Percentiles rank a stretch among this genome's conserved stretches.
Conservation (phyloP, 2,888 invertebrate species). For the Peribatodes rhomboidaria region DNA sequence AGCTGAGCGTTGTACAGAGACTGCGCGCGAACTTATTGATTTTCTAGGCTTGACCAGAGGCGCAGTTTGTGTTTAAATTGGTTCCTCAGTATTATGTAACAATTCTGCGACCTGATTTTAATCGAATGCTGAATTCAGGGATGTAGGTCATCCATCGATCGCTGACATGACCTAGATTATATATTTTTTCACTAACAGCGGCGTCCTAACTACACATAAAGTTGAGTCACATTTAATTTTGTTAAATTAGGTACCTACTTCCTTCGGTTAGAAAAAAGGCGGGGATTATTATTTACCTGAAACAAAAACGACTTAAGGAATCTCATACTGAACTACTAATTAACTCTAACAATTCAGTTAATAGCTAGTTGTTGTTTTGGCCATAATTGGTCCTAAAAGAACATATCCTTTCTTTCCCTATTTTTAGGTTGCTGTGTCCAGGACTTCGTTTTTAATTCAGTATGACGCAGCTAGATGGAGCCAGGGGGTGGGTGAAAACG, state of each 20-base stretch:
- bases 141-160: slow-evolving; percentile 26
- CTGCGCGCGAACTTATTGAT: slow-evolving; percentile 81
- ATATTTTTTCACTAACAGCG: background rate
- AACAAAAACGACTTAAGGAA: too few relatives aligned
- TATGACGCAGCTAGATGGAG: slow-evolving; percentile 12
- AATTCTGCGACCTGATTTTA: background rate
- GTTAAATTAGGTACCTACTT: too few relatives aligned
- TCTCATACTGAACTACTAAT: too few relatives aligned
- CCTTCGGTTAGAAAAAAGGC: too few relatives aligned
- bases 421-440: background rate
- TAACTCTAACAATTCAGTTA: too few relatives aligned
- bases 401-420: background rate
- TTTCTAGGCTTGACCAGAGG: slow-evolving; percentile 52
- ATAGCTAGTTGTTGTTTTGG: too few relatives aligned
- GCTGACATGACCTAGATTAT: slow-evolving; percentile 19
- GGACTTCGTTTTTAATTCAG: slow-evolving; percentile 1
- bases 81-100: slow-evolving; percentile 25
- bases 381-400: too few relatives aligned
- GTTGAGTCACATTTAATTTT: too few relatives aligned
- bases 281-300: too few relatives aligned
- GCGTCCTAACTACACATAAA: too few relatives aligned
- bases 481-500: background rate
- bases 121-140: background rate
- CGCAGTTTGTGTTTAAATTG: slow-evolving; percentile 28
- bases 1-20: slow-evolving; percentile 75